A percentile compares a stretch with the other conserved stretches of the same genome.
Conservation (phyloP, 1,140 invertebrate genomes). For the Spodoptera frugiperda region DNA sequence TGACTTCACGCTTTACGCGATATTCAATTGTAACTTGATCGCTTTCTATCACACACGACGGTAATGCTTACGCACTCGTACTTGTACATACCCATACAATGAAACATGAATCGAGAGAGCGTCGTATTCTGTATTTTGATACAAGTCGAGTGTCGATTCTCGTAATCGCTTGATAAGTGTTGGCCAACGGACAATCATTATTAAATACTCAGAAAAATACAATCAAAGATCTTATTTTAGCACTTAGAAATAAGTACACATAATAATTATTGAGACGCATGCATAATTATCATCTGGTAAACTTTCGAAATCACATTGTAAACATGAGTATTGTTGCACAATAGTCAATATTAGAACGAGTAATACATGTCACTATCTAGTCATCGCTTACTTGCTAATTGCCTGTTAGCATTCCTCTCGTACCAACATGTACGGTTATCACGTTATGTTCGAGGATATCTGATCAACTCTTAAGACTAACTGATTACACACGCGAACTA, state of each 20-base stretch:
- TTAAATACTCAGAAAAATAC: not conserved
- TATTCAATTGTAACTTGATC: slow-evolving; percentile 71
- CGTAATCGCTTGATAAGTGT: not conserved
- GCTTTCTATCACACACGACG: slow-evolving; percentile 58
- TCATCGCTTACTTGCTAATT: slow-evolving; percentile 43
- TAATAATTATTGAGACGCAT: not conserved
- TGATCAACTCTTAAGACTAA: slow-evolving; percentile 38
- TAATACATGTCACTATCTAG: slow-evolving; percentile 16
- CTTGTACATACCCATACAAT: not conserved
- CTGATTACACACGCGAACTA: slow-evolving; percentile 38
- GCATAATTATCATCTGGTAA: not conserved
- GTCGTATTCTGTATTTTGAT: slow-evolving; percentile 28
- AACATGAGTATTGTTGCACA: slow-evolving; percentile 19
- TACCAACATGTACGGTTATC: slow-evolving; percentile 42
- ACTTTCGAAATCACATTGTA: slow-evolving; percentile 24
- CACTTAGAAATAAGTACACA: not conserved
- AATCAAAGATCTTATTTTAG: not conserved
- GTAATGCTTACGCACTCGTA: slow-evolving; percentile 25
- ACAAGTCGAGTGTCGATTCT: not conserved
- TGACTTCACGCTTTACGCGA: slow-evolving; percentile 62
- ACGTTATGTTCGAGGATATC: slow-evolving; percentile 28
- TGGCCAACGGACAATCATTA: not conserved
- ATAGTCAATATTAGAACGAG: slow-evolving; percentile 4
- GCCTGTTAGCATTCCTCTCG: slow-evolving; percentile 37
- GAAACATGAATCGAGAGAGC: slow-evolving; percentile 23